Percentiles rank a stretch among this genome's conserved stretches.
These are phyloP conservation scores for Altica lythri DNA, from an alignment of 2,888 invertebrate genomes.

Conservation along the genomic window DNA sequence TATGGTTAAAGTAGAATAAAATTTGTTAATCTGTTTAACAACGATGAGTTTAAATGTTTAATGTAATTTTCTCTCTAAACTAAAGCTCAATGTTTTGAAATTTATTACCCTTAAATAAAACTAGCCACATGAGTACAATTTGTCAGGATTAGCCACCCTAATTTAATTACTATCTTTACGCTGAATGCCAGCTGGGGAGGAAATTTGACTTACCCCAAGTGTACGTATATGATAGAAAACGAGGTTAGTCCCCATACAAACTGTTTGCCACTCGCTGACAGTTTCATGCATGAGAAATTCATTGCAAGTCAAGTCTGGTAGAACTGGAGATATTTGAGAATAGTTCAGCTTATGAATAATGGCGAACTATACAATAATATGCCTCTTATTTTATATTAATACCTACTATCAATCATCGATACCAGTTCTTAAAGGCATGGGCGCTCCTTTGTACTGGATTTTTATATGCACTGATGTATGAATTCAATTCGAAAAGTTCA, in stretches of 20 bases:
- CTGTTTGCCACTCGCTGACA: conserved; percentile 21
- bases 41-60: no score
- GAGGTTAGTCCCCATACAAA: conserved; percentile 25
- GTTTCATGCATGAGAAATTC: conserved; percentile 28
- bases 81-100: no score
- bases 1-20: no score
- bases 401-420: conserved; percentile 16
- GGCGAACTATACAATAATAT: conserved; percentile 17
- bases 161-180: conserved; percentile 8
- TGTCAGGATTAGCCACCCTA: conserved; percentile 8
- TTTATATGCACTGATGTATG: conserved; percentile 3
- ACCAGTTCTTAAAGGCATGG: conserved; percentile 1
- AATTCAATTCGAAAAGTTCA: no score
- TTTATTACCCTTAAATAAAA: no score
- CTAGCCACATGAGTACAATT: not conserved
- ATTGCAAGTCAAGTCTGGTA: conserved; percentile 19
- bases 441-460: conserved; percentile 13
- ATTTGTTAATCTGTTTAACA: no score
- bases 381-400: conserved; percentile 17
- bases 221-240: conserved; percentile 17
- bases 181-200: conserved; percentile 4
- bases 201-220: conserved; percentile 3
- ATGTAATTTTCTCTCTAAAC: no score
- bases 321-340: conserved; percentile 22
- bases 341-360: conserved; percentile 24